Evolutionary conservation across 2,113 vertebrate species (phyloP).

Genomic region (Stomatorhinus ivindoensis): DNA sequence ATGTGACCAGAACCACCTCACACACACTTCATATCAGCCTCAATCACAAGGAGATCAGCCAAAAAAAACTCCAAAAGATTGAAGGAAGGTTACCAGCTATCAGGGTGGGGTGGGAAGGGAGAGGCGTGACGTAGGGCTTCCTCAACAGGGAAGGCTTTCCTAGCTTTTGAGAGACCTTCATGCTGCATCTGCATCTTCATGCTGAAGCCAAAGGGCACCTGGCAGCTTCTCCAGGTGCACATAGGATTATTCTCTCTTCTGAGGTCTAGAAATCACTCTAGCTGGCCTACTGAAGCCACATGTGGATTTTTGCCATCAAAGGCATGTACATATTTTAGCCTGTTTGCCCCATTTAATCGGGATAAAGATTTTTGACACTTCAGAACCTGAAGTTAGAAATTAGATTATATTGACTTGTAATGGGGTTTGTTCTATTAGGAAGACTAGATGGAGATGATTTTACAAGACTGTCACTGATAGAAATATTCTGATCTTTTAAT

Average conservation of each 20-base stretch:
- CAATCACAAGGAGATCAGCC: background rate
- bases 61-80: background rate
- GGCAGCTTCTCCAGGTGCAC: background rate
- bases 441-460: background rate
- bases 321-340: background rate
- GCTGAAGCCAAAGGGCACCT: background rate
- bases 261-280: background rate
- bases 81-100: background rate
- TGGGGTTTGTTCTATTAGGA: background rate
- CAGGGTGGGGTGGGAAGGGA: background rate
- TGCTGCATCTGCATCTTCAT: background rate
- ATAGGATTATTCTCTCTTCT: background rate
- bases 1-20: background rate
- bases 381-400: background rate
- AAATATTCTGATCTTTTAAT: background rate
- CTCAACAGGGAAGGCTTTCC: background rate
- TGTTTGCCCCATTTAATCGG: background rate
- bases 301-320: background rate
- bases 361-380: background rate
- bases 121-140: background rate
- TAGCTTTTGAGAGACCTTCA: background rate
- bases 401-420: background rate
- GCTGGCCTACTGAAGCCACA: background rate
- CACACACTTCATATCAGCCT: background rate
- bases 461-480: background rate